A percentile compares a stretch with the other conserved stretches of the same genome.
These are phyloP conservation scores for Abramis brama DNA, from an alignment of 2,113 vertebrate genomes.

Conservation along the genomic window DNA sequence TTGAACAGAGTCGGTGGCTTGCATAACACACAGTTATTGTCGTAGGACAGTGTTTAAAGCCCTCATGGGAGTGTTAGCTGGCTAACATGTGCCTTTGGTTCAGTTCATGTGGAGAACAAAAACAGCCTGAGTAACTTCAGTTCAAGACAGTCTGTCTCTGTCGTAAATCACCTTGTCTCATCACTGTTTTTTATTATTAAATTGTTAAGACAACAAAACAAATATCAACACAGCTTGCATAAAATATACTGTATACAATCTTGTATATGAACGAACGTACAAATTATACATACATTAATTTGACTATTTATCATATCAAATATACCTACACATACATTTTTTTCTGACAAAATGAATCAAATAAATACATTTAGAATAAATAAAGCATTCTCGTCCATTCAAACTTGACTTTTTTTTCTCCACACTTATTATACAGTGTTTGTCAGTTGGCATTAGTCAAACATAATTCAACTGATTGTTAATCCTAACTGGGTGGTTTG, in stretches of 20 bases:
- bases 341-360: background rate
- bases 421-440: slow-evolving; percentile 6
- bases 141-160: background rate
- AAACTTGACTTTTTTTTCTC: background rate
- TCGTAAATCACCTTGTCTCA: background rate
- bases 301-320: too few species aligned
- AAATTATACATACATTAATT: background rate
- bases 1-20: slow-evolving; percentile 6
- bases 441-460: background rate
- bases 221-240: background rate
- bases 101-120: slow-evolving; percentile 30
- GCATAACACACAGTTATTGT: background rate
- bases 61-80: slow-evolving; percentile 17
- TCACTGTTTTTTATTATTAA: background rate
- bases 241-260: too few species aligned
- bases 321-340: background rate
- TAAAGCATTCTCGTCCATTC: background rate
- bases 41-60: background rate
- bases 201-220: background rate
- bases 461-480: background rate
- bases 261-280: too few species aligned
- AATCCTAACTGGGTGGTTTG: background rate
- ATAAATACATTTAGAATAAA: background rate
- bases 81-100: slow-evolving; percentile 37
- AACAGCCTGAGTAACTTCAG: slow-evolving; percentile 16